Base-by-base conservation (phyloP, 2,797 vertebrate species). In the Bryconaethiops microstoma region DNA sequence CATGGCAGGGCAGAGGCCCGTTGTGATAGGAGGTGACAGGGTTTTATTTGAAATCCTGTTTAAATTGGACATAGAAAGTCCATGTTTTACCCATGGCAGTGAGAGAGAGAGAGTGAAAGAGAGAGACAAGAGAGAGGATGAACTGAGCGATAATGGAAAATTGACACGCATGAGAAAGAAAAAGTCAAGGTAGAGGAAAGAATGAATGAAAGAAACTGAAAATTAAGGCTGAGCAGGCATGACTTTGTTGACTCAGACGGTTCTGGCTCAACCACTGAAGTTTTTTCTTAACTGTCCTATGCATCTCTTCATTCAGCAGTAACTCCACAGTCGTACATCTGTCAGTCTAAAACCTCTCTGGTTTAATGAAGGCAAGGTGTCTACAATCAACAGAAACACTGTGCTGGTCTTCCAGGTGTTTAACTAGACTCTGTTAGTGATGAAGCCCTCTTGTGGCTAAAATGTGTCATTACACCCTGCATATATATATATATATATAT, bases 1-100 rank as follows among this genome's bases (percentile, higher is more conserved):
- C 92, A 92, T 57, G 52, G 76, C 84, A 85, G 86, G 89, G 85
- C 77, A 80, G 85, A 79, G 85, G 86, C 88, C 90, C 84, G 59
- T 62, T 72, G 83, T 93, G 92, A 93, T 91, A 87, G 29, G 84
- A 89, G 89, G 90, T 92, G 93, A 93, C 91, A 91, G 92, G 90
- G 89, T 91, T 92, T 92, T 91, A 93, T 94, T 92, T 92, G 90
- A 91, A 93, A 92, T 88, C 91, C 90, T 16, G 81, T 90, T 90
- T 80, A 80, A 89, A 89, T 88, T 74, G 89, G 91, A 92, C 88
- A 77, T 84, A 64, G 85, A 87, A 82, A 85, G 86, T 88, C 67
- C 86, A 77, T 62, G 67, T 70, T 81, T 84, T 84, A 65, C 82
- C 70, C 82, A 60, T 63, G 45, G 84, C 62, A 68, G 70, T 81